Evolutionary conservation across 2,113 vertebrate genomes (phyloP).

Genomic region (Dipodomys ordii): DNA sequence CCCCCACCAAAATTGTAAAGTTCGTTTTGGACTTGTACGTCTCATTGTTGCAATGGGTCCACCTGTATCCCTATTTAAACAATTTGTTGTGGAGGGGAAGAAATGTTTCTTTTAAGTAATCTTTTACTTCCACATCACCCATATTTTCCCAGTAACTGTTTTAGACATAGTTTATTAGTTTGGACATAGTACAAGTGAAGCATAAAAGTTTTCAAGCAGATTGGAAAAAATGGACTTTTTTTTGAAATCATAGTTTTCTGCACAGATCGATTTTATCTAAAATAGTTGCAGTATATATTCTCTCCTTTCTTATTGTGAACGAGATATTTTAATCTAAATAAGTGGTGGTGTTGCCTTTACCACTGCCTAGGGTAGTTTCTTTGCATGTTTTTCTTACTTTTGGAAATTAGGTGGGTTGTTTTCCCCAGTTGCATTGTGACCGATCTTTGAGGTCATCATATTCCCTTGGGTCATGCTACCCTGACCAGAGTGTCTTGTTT

Average conservation of each 20-base stretch:
- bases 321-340: constrained; percentile 26
- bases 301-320: not conserved
- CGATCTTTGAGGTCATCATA: not conserved
- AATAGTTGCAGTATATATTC: not conserved
- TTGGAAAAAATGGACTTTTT: not conserved
- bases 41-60: too few species aligned
- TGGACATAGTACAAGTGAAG: not conserved
- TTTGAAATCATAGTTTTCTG: constrained; percentile 4
- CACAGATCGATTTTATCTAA: not conserved
- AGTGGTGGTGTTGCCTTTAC: not conserved
- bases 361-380: not conserved
- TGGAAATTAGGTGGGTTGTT: not conserved
- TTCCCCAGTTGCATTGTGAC: not conserved
- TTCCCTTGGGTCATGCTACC: not conserved
- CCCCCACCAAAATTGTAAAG: too few species aligned
- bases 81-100: not conserved
- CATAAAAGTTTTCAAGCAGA: not conserved
- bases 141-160: constrained; percentile 6
- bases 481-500: not conserved
- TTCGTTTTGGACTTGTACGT: too few species aligned
- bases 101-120: not conserved
- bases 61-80: too few species aligned
- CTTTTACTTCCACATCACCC: not conserved
- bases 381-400: not conserved
- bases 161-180: not conserved